Evolutionary conservation across 2,797 vertebrate species (phyloP).

Genomic region (Halcyon smyrnensis): DNA sequence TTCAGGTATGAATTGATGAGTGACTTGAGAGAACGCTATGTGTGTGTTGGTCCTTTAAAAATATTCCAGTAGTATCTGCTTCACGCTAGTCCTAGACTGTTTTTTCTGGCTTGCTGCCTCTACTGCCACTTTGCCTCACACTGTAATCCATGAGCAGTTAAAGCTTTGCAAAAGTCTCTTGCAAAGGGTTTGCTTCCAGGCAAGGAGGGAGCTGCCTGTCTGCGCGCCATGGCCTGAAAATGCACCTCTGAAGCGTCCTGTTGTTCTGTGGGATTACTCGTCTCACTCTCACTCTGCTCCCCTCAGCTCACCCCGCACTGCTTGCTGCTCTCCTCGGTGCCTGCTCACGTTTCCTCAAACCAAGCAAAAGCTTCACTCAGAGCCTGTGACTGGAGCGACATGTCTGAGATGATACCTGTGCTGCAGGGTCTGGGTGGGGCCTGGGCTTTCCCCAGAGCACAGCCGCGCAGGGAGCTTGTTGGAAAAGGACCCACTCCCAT

Average conservation of each 20-base stretch:
- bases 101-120: background rate
- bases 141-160: background rate
- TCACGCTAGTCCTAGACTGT: background rate
- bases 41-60: background rate
- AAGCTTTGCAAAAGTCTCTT: background rate
- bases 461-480: background rate
- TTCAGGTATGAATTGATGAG: background rate
- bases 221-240: fast-evolving
- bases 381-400: background rate
- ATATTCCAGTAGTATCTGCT: background rate
- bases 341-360: fast-evolving
- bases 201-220: background rate
- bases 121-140: background rate
- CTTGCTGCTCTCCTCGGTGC: background rate
- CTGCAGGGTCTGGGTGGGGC: background rate
- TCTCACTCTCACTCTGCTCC: background rate
- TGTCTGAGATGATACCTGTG: background rate
- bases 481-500: background rate
- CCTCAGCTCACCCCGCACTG: background rate
- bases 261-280: background rate
- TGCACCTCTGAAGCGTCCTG: background rate
- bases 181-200: background rate
- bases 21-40: background rate
- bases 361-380: background rate
- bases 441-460: background rate